phyloP scores from a whole-genome alignment of 2,888 invertebrate genomes.

The Tinea semifulvella region DNA sequence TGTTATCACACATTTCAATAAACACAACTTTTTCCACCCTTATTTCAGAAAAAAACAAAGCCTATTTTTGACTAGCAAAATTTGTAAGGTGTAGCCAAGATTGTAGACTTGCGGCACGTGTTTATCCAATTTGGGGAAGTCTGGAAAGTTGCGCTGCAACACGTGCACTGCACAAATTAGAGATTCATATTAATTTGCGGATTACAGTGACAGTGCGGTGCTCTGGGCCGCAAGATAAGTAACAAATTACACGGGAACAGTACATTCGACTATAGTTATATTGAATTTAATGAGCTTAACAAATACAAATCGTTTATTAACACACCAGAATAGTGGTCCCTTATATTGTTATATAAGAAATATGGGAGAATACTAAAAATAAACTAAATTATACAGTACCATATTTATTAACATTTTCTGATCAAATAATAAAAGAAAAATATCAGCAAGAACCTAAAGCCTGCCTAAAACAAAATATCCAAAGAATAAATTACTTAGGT shows the following conservation, averaged over 20 bases:
- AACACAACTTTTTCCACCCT: not conserved
- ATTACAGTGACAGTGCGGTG: conserved; percentile 20
- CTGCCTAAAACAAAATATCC: no score
- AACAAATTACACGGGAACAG: conserved; percentile 5
- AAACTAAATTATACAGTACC: no score
- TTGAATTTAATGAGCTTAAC: conserved; percentile 2
- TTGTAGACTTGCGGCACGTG: conserved; percentile 38
- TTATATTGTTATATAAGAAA: no score
- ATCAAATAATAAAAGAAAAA: no score
- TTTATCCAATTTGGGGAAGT: conserved; percentile 64
- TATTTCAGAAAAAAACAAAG: not conserved
- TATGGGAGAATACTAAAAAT: no score
- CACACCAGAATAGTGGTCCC: no score
- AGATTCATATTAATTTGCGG: conserved; percentile 64
- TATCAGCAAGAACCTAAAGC: no score
- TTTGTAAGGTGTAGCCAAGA: not conserved
- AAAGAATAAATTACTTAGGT: no score
- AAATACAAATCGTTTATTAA: no score
- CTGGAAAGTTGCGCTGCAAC: conserved; percentile 65
- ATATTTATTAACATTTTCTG: not conserved
- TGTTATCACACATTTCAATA: not conserved
- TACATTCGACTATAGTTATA: conserved; percentile 1
- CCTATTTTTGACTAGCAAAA: not conserved
- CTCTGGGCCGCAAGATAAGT: conserved; percentile 8
- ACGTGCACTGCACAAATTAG: conserved; percentile 62